Base-by-base conservation (phyloP, 2,797 vertebrate species). In the Enteromius viviparus region DNA sequence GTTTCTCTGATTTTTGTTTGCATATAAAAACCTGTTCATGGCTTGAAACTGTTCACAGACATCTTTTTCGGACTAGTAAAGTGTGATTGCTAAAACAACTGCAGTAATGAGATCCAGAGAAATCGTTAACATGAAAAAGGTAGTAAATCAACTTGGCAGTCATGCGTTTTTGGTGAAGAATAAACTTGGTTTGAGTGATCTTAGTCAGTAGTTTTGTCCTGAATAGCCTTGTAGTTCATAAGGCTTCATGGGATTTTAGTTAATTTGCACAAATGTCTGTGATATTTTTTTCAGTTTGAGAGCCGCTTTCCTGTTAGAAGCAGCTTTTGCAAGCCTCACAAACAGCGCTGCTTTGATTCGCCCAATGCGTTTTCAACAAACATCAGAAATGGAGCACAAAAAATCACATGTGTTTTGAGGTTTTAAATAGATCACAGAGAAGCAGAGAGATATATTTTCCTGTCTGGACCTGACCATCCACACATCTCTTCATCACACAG, bases 281-380 rank as follows among this genome's bases (percentile, higher is more conserved):
- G 7, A 6, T 26, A 17, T 0, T 49, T 71, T 49, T 7, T 45
- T 17, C 1, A 8, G 12, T 45, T 70, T 32, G 26, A 51, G 26
- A 72, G 17, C 0, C 47, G 81, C 84, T 91, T 87, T 87, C 87
- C 88, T 85, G 72, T 83, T 86, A 34, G 23, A 65, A 62, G 45
- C 80, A 68, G 58, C 70, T 51, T 53, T 74, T 74, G 29, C 29
- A 65, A 62, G 8, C 23, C 8, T 29, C 45, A 34, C 69, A 62
- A 37, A 42, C 75, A 62, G 47, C 21, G 68, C 74, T 84, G 76
- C 64, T 85, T 74, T 58, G 49, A 76, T 78, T 79, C 21, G 14
- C 45, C 7, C 78, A 19, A n/a, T 71, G 78, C 51, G 0, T 80
- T 70, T 53, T 23, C 8, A 26, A 66, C 45, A 55, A 71, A 66